These are phyloP conservation scores for Ormyrus pomaceus DNA, from an alignment of 2,888 invertebrate species.

Conservation along the genomic window DNA sequence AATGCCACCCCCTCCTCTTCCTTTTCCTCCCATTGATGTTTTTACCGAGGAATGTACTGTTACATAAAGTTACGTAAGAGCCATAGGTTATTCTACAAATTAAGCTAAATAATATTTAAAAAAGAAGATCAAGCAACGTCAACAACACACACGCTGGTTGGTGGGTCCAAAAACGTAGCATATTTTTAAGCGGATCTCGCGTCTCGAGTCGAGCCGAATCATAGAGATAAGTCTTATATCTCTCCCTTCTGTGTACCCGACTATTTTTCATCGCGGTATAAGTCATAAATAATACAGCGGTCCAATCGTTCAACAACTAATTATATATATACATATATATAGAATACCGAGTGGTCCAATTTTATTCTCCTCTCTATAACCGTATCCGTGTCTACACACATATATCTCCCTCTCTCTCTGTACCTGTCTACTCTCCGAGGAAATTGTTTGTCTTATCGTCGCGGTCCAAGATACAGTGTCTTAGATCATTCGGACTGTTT, in stretches of 20 bases:
- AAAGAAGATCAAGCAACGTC: conserved; percentile 55
- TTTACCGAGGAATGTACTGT: conserved; percentile 7
- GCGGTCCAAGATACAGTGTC: conserved; percentile 67
- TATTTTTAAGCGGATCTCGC: conserved; percentile 64
- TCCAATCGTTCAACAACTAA: conserved; percentile 25
- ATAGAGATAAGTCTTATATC: conserved; percentile 24
- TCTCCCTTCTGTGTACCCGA: background rate
- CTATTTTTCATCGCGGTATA: background rate
- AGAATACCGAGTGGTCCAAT: conserved; percentile 47
- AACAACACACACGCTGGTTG: conserved; percentile 68
- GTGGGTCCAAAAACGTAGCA: conserved; percentile 75
- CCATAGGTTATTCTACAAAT: conserved; percentile 20
- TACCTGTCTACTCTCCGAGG: too few relatives aligned
- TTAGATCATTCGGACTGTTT: conserved; percentile 56
- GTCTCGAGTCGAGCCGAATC: background rate
- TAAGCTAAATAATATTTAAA: background rate
- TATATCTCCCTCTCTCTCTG: background rate
- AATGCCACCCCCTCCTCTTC: background rate
- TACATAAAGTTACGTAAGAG: conserved; percentile 27
- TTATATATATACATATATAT: too few relatives aligned
- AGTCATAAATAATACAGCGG: conserved; percentile 35
- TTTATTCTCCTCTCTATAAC: conserved; percentile 20
- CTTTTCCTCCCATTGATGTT: background rate
- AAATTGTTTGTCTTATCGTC: conserved; percentile 40
- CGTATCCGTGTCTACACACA: background rate